Percentiles rank a stretch among this genome's conserved stretches.
Evolutionary conservation across 2,888 invertebrate genomes (phyloP).

Genomic region (Tetropium fuscum): DNA sequence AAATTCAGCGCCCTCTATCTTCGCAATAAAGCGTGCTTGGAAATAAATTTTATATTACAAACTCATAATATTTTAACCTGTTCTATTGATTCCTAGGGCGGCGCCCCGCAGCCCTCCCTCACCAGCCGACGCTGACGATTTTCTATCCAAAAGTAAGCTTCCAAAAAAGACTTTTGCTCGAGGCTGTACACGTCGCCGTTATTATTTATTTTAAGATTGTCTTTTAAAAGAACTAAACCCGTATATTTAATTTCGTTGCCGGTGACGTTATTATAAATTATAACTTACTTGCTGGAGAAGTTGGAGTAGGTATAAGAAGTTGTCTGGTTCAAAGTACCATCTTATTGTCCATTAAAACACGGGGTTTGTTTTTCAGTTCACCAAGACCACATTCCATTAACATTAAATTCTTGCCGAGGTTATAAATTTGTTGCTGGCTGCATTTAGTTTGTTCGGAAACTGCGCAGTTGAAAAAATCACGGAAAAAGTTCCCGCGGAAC

Average conservation of each 20-base stretch:
- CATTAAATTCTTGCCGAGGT: constrained; percentile 62
- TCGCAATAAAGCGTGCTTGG: no score
- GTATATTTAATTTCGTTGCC: constrained; percentile 61
- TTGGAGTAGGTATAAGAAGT: constrained; percentile 59
- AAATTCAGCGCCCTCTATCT: no score
- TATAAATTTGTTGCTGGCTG: constrained; percentile 59
- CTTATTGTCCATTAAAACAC: constrained; percentile 64
- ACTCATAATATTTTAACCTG: no score
- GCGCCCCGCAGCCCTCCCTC: no score
- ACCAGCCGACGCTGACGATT: no score
- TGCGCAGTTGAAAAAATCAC: constrained; percentile 40
- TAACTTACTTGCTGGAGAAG: constrained; percentile 60
- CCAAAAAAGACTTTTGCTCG: constrained; percentile 4
- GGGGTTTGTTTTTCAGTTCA: constrained; percentile 62
- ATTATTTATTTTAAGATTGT: constrained; percentile 35
- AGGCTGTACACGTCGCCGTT: constrained; percentile 30
- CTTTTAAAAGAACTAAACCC: constrained; percentile 53
- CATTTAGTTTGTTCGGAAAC: constrained; percentile 43
- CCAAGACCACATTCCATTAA: constrained; percentile 61
- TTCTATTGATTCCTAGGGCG: no score
- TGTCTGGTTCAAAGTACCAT: constrained; percentile 62
- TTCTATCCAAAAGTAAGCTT: no score
- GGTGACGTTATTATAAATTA: constrained; percentile 63
- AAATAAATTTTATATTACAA: no score
- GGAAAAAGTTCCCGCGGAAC: constrained; percentile 43